Base-by-base conservation (phyloP, 1,140 invertebrate species). In the Meloidogyne hapla region DNA sequence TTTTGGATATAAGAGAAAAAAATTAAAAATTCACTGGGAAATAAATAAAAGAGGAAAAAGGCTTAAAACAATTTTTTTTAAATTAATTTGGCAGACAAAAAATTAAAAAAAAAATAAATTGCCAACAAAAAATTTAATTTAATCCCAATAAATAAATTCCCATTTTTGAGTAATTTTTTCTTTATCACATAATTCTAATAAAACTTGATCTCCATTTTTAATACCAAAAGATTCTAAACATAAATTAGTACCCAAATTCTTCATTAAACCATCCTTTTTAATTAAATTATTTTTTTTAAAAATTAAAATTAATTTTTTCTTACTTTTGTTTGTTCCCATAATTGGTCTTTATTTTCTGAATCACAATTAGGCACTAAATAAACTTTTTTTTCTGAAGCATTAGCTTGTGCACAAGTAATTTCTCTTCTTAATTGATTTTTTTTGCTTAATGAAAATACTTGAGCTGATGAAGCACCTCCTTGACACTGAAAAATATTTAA, bases 371-470 rank as follows among this genome's bases (percentile, higher is more conserved):
- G 28, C 28, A 18, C 77, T 74, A n/a, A 13, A 42, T 63, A 38
- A 42, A 45, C 69, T 68, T 40, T 28, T 84, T 23, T 67, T 74
- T 26, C 67, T 61, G 38, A 65, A 38, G 8, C 61, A 76, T 40
- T 62, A 40, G 69, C 83, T 21, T 66, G 21, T 9, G 84, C 84
- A 72, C 84, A 86, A 1, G 71, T 83, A 18, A 81, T 77, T 68
- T 86, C 84, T 9, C 84, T 68, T 2, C 84, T 76, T n/a, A 86
- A 75, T 38, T 80, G 74, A 12, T 72, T 72, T 25, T 84, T 56
- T 42, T 83, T 86, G 9, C 80, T 82, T 18, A 86, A 56, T 0
- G 85, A 87, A 72, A 87, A 85, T 45, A 84, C 83, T 68, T 85
- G 84, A 21, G 85, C 76, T 38, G 82, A 80, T 63, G 79, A 82